Base-by-base conservation (phyloP, 1,140 invertebrate species). In the Zophobas morio region DNA sequence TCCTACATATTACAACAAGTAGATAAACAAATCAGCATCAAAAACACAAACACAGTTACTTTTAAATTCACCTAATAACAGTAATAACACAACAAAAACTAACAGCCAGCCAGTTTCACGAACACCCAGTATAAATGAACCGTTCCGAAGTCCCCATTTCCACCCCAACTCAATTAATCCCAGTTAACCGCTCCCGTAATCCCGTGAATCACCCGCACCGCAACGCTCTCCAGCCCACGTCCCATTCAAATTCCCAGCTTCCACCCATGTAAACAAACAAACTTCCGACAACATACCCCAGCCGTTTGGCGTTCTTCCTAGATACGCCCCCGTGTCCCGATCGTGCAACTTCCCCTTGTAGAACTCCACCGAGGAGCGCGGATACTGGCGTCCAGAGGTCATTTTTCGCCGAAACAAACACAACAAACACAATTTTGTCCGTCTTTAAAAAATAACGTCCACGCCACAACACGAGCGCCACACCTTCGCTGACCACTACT, bases 291-390 rank as follows among this genome's bases (percentile, higher is more conserved):
- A 60, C 56, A 40, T 90, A 95, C 94, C 92, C 94, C 94, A 96
- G 85, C 92, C 92, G 82, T 88, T 85, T 40, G 90, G 89, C 76
- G 92, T 93, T 82, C 94, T 88, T 76, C 93, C 94, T 81, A 95
- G 87, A 82, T 94, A 89, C n/a, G 91, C 90, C 54, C 92, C 91
- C 6, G 92, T 92, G 73, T 93, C 89, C 34, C 88, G 82, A 85
- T 96, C 93, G 85, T 93, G 95, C 70, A 95, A 79, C 83, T 93
- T 79, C 46, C 49, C 78, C 63, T 63, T 82, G 73, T 80, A 82
- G 40, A 66, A 66, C 2, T 40, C 39, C 37, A 47, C 20, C 2
- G 60, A 66, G n/a, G 60, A 66, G 2, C 60, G 60, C 37, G 60
- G 37, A 36, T 66, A 66, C n/a, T 66, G 37, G 6, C 42, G 40